These are phyloP conservation scores for Pachyramphus minor DNA, from an alignment of 2,113 vertebrate species.

Conservation along the genomic window DNA sequence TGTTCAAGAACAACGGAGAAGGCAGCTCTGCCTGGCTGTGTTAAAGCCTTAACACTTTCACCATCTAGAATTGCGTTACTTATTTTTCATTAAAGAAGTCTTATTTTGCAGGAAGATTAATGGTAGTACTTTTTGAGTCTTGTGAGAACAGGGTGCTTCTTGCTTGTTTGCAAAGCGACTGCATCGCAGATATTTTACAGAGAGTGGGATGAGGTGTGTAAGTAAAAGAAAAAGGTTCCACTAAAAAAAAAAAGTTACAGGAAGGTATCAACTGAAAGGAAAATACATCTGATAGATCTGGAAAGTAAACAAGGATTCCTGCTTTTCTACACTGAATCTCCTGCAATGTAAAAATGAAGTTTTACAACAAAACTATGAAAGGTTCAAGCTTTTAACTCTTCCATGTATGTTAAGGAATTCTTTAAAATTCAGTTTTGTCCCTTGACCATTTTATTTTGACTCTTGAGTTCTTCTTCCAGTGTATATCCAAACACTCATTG, in stretches of 20 bases:
- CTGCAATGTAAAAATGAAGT: neutral
- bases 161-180: neutral
- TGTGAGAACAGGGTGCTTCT: neutral
- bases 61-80: neutral
- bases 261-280: neutral
- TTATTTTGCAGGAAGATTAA: neutral
- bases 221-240: neutral
- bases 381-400: neutral
- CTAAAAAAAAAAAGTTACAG: neutral
- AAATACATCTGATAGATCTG: neutral
- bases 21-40: neutral
- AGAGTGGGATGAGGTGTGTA: neutral
- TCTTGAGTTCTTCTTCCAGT: neutral
- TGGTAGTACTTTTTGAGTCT: neutral
- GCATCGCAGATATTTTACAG: neutral
- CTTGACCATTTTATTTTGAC: neutral
- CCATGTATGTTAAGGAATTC: neutral
- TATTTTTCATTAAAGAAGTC: neutral
- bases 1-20: neutral
- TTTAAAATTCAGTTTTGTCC: neutral
- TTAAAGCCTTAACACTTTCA: neutral
- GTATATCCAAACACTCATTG: neutral
- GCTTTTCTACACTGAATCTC: neutral
- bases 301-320: neutral
- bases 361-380: neutral